Evolutionary conservation across 2,888 invertebrate species (phyloP), one percentile per base, ranked within the genome.

Genomic region (Cerastis rubricosa): DNA sequence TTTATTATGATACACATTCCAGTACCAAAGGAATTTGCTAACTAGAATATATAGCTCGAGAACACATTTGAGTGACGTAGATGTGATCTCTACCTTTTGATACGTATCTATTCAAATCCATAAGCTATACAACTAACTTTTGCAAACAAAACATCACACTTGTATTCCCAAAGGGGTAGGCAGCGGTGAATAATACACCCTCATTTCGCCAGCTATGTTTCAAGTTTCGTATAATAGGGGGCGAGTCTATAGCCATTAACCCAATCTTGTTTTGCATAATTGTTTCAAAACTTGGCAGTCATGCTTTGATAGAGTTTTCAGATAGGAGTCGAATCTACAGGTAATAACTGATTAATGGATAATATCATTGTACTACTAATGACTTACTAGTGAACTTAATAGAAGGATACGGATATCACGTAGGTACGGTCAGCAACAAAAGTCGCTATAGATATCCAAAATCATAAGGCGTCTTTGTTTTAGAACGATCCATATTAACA

Each of bases 181-280:
- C 65, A 73, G 59, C 35, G 14, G 45, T 80, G 35, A 72, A 78
- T 59, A 78, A 78, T 72, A 49, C 57, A 35, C 73, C 57, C 35
- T 25, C 29, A 54, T 64, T 78, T 65, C 35, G 14, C 5, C 14
- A 43, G 54, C n/a, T 17, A 65, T 40, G 40, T 57, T 71, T 79
- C 65, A 73, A 66, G 65, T 59, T 77, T 22, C 45, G 45, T 51
- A 59, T 73, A 80, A 78, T 73, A 66, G 49, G 45, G 71, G 80
- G 49, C 59, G 14, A 79, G 49, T 79, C 80, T 8, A 49, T 43
- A 35, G 35, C 65, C 25, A 78, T 73, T 80, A 80, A 80, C 25
- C 65, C 59, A 80, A 78, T 80, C 80, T 78, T 80, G 80, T 61
- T 80, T 78, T 79, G 51, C 80, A 74, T 79, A 74, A 79, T 80